phyloP scores from a whole-genome alignment of 2,113 vertebrate genomes.

The Formicarius rufipectus region DNA sequence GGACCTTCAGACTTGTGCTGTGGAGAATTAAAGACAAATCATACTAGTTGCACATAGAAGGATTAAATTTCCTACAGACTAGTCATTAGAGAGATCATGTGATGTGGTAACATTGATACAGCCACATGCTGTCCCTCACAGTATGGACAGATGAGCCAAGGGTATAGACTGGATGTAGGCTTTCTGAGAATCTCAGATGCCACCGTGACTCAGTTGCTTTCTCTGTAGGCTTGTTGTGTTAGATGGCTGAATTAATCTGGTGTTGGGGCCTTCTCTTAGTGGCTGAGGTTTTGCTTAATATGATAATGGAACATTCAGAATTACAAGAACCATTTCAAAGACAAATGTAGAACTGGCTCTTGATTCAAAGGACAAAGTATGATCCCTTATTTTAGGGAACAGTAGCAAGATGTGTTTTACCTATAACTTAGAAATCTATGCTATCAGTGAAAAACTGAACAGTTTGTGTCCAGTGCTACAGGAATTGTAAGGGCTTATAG shows the following conservation, averaged over 20 bases:
- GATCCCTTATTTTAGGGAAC: neutral
- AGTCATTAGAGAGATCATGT: neutral
- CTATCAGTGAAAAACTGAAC: neutral
- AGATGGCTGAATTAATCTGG: neutral
- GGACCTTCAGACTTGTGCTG: neutral
- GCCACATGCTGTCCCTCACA: neutral
- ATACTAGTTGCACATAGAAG: neutral
- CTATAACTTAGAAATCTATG: neutral
- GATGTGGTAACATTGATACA: neutral
- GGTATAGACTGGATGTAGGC: neutral
- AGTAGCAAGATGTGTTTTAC: neutral
- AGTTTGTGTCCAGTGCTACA: neutral
- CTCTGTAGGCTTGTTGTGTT: neutral
- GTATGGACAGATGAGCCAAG: neutral
- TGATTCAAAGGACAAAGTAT: neutral
- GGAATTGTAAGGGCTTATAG: neutral
- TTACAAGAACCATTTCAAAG: neutral
- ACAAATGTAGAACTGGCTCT: neutral
- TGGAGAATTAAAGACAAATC: neutral
- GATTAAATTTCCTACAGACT: neutral
- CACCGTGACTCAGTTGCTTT: constrained; percentile 10
- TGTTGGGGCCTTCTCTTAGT: neutral
- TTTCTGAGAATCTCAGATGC: neutral
- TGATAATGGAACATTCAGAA: neutral
- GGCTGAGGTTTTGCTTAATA: constrained; percentile 6